Evolutionary conservation across 2,888 invertebrate species (phyloP).

Genomic region (Ichneumoninae sp.): DNA sequence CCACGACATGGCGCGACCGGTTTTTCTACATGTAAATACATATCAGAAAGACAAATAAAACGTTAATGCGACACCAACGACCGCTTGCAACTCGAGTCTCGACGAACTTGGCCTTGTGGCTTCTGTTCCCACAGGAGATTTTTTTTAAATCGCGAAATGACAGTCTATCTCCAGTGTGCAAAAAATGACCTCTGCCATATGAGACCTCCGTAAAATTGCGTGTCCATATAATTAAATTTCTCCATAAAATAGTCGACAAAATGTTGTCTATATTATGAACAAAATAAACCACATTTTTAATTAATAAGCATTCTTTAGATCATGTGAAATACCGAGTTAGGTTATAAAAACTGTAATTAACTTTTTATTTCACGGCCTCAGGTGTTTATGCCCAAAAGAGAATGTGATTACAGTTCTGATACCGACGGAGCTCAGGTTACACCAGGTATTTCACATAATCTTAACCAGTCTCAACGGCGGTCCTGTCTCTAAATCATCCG

Average conservation of each 20-base stretch:
- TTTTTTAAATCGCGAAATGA: neutral
- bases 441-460: neutral
- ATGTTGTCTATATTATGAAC: too few species aligned
- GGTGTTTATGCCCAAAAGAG: too few species aligned
- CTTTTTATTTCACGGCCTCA: too few species aligned
- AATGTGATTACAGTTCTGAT: neutral
- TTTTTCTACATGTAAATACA: constrained; percentile 1
- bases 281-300: too few species aligned
- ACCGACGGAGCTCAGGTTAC: neutral
- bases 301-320: too few species aligned
- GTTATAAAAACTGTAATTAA: too few species aligned
- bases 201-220: neutral
- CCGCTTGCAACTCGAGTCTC: constrained; percentile 7
- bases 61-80: neutral
- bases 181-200: neutral
- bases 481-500: neutral
- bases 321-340: too few species aligned
- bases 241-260: too few species aligned
- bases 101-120: neutral
- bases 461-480: neutral
- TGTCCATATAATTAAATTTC: neutral
- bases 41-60: neutral
- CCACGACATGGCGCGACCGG: constrained; percentile 4
- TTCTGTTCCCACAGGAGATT: neutral
- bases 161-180: neutral